Conservation (phyloP, 30 jellyfish, hydroid and myxozoan species). For the Cassiopea xamachana region DNA sequence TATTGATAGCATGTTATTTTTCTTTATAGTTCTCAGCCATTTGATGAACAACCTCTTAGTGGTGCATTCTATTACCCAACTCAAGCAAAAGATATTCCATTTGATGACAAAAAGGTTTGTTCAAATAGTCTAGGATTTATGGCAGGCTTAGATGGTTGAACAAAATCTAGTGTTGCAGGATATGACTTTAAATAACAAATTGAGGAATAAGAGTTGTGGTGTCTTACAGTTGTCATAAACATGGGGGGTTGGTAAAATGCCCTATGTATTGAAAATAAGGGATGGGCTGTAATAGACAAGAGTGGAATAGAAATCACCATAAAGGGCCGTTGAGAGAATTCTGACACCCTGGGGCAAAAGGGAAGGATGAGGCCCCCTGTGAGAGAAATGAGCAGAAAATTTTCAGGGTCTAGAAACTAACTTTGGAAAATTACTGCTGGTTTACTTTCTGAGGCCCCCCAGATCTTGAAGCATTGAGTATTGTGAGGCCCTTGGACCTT, state of each 20-base stretch:
- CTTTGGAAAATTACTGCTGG: no score
- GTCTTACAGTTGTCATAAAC: neutral
- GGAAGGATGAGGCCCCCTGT: no score
- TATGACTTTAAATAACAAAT: neutral
- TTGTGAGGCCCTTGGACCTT: no score
- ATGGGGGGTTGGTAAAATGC: neutral
- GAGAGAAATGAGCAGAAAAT: no score
- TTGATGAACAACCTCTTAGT: slow-evolving; percentile 24
- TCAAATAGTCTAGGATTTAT: neutral
- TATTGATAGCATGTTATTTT: no score
- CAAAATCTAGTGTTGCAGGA: neutral
- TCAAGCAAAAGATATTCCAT: slow-evolving; percentile 25
- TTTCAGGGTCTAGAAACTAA: no score
- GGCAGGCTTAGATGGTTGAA: neutral
- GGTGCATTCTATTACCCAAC: slow-evolving; percentile 66
- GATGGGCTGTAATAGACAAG: neutral
- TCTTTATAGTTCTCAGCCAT: slow-evolving; percentile 29
- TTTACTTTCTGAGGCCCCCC: no score
- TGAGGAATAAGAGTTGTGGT: neutral
- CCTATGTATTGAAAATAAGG: neutral
- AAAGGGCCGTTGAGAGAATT: no score
- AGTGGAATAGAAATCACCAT: neutral
- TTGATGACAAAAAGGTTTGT: slow-evolving; percentile 53
- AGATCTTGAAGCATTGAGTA: no score
- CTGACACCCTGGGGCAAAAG: no score